A percentile compares a stretch with the other conserved stretches of the same genome.
Evolutionary conservation across 2,113 vertebrate species (phyloP).

Genomic region (Sus scrofa): DNA sequence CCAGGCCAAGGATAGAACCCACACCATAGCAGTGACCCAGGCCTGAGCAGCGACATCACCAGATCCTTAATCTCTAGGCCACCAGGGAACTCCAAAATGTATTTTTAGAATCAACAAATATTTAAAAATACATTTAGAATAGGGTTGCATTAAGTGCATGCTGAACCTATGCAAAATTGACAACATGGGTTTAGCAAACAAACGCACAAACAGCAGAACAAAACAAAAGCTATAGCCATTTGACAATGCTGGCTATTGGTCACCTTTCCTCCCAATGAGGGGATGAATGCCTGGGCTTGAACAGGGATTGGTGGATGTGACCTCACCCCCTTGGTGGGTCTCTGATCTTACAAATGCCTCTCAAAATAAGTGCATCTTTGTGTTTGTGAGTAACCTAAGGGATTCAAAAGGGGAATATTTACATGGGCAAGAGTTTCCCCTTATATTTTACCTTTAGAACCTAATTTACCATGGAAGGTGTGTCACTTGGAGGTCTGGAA

Average conservation of each 20-base stretch:
- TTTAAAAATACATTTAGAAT: background rate
- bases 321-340: background rate
- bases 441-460: conserved; percentile 21
- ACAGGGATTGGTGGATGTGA: background rate
- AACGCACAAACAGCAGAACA: background rate
- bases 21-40: too few species aligned
- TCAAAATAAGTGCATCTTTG: background rate
- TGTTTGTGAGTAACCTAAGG: background rate
- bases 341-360: background rate
- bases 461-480: background rate
- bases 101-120: background rate
- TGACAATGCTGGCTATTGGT: background rate
- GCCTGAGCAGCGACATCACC: too few species aligned
- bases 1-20: too few species aligned
- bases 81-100: background rate
- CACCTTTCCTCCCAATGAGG: background rate
- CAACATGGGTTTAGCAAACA: background rate
- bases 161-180: background rate
- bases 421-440: background rate
- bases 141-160: background rate
- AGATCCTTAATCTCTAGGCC: too few species aligned
- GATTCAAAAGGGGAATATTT: background rate
- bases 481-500: background rate
- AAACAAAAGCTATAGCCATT: background rate
- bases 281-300: background rate